phyloP scores from a whole-genome alignment of 2,888 invertebrate species.

The Proisotoma minuta region DNA sequence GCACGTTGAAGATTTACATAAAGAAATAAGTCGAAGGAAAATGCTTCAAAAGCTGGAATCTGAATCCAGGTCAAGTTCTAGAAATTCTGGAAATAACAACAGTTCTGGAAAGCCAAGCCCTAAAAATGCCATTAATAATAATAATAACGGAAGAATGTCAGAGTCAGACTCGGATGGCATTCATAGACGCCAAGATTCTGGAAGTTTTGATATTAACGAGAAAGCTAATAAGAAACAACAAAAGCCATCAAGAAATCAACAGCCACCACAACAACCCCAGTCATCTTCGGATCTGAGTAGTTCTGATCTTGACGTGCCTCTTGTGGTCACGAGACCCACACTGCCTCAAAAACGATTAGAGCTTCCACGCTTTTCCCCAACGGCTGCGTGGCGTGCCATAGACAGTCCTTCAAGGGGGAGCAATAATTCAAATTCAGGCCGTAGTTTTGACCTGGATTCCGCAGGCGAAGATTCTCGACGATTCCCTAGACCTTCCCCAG shows the following conservation, averaged over 20 bases:
- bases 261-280: not conserved
- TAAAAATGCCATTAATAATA: slow-evolving; percentile 7
- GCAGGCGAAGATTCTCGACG: slow-evolving; percentile 48
- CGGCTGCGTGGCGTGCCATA: slow-evolving; percentile 73
- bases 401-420: slow-evolving; percentile 58
- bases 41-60: slow-evolving; percentile 4
- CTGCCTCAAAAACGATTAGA: slow-evolving; percentile 72
- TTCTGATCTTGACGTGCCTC: slow-evolving; percentile 58
- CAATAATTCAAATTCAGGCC: slow-evolving; percentile 48
- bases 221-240: slow-evolving; percentile 49
- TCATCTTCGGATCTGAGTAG: slow-evolving; percentile 44
- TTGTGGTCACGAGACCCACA: slow-evolving; percentile 67
- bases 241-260: too few species aligned
- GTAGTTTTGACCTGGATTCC: slow-evolving; percentile 15
- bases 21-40: slow-evolving; percentile 10
- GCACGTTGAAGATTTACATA: slow-evolving; percentile 5
- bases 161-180: slow-evolving; percentile 39
- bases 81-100: not conserved
- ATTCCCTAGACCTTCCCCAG: slow-evolving; percentile 49
- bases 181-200: slow-evolving; percentile 52
- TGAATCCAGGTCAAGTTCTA: not conserved
- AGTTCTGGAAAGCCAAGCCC: not conserved
- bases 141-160: slow-evolving; percentile 14
- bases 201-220: slow-evolving; percentile 50
- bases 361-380: slow-evolving; percentile 74